A percentile compares a stretch with the other conserved stretches of the same genome.
Evolutionary conservation across 2,113 vertebrate genomes (phyloP).

Genomic region (Hemicordylus capensis): DNA sequence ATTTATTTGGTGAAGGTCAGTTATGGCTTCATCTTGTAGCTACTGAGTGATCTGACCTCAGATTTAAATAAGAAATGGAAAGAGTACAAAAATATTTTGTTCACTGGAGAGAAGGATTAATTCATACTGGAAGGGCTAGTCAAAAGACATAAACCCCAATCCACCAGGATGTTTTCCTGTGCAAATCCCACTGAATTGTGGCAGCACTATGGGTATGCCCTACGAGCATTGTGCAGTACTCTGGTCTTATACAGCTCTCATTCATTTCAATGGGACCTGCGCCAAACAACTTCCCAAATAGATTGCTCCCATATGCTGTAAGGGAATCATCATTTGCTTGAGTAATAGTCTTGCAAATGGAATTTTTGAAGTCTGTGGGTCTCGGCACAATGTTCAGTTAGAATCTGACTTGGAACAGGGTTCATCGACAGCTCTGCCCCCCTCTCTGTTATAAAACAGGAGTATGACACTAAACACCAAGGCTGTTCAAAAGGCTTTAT

Average conservation of each 20-base stretch:
- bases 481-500: constrained; percentile 76
- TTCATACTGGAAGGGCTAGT: constrained; percentile 66
- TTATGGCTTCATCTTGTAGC: constrained; percentile 80
- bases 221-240: neutral
- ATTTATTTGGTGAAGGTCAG: constrained; percentile 80
- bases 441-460: constrained; percentile 67
- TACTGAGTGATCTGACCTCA: constrained; percentile 70
- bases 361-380: constrained; percentile 52
- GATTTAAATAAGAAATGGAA: constrained; percentile 71
- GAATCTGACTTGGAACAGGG: constrained; percentile 67
- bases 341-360: constrained; percentile 58
- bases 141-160: constrained; percentile 58
- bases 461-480: constrained; percentile 70
- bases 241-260: neutral
- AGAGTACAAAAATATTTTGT: constrained; percentile 80
- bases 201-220: neutral
- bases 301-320: constrained; percentile 24
- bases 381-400: constrained; percentile 57
- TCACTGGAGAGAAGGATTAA: constrained; percentile 68
- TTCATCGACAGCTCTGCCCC: constrained; percentile 56
- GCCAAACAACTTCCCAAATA: neutral
- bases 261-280: neutral
- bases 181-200: neutral
- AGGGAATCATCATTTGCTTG: constrained; percentile 65
- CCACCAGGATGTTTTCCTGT: neutral